These are phyloP conservation scores for Calycopis cecrops DNA, from an alignment of 1,140 invertebrate genomes.

Conservation along the genomic window DNA sequence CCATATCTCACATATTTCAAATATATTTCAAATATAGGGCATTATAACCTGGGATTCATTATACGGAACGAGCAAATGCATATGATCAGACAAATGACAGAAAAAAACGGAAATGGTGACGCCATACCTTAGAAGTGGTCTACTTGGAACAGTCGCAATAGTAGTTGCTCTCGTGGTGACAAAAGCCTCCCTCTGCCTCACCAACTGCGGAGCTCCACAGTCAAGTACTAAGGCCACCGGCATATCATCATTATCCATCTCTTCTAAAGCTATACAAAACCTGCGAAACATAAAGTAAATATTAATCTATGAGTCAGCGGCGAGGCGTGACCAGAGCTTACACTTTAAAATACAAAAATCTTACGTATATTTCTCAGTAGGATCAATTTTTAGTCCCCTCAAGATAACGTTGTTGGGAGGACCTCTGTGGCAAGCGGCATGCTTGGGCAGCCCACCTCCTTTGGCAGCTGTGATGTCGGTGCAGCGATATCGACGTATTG, in stretches of 20 bases:
- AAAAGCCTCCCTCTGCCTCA: conserved; percentile 48
- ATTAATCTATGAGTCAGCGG: no score
- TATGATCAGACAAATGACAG: no score
- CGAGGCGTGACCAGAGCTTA: background rate
- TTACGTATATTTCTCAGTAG: conserved; percentile 56
- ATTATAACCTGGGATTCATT: no score
- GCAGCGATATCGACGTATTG: conserved; percentile 45
- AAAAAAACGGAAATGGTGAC: background rate
- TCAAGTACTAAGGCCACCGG: conserved; percentile 53
- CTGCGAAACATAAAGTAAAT: conserved; percentile 25
- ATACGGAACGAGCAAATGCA: no score
- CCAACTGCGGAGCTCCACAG: conserved; percentile 44
- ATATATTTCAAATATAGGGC: no score
- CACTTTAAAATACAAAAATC: conserved; percentile 20
- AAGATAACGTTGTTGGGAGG: conserved; percentile 50
- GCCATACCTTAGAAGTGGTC: conserved; percentile 40
- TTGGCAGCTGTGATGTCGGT: conserved; percentile 54
- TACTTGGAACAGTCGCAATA: conserved; percentile 21
- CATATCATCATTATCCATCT: conserved; percentile 54
- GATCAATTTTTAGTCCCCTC: conserved; percentile 57
- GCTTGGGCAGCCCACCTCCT: conserved; percentile 47
- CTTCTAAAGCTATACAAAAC: conserved; percentile 66
- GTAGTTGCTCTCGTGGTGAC: conserved; percentile 34
- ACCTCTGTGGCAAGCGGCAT: conserved; percentile 60
- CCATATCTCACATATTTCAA: no score